phyloP scores from a whole-genome alignment of 2,797 vertebrate species.

The Eupleurogrammus muticus region DNA sequence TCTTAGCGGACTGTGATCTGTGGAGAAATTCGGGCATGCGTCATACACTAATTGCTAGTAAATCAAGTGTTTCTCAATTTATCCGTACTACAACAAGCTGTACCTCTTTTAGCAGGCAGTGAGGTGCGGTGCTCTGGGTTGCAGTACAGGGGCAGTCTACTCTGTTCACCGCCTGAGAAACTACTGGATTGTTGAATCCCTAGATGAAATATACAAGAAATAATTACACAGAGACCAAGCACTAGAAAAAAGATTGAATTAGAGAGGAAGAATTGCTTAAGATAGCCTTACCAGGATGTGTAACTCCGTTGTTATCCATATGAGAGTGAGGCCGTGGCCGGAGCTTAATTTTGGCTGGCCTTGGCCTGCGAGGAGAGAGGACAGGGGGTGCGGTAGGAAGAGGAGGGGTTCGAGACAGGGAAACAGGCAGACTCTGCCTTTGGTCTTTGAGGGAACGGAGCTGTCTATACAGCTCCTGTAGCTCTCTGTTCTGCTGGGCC shows the following conservation, averaged over 20 bases:
- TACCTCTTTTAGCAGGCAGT: constrained; percentile 75
- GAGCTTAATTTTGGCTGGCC: constrained; percentile 88
- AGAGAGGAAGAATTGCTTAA: background rate
- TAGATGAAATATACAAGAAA: constrained; percentile 48
- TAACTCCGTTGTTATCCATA: constrained; percentile 88
- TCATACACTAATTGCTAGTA: constrained; percentile 2
- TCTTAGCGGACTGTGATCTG: constrained; percentile 82
- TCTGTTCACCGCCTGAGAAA: constrained; percentile 80
- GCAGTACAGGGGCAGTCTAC: constrained; percentile 62
- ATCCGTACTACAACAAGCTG: background rate
- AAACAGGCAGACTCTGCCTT: constrained; percentile 82
- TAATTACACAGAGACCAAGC: background rate
- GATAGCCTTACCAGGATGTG: constrained; percentile 75
- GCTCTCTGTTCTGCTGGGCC: constrained; percentile 91
- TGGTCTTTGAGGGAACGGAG: constrained; percentile 88
- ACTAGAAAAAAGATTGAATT: background rate
- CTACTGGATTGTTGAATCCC: constrained; percentile 81
- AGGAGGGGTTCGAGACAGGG: constrained; percentile 74
- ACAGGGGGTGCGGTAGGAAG: constrained; percentile 73
- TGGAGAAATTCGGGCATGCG: constrained; percentile 1
- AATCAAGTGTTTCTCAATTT: background rate
- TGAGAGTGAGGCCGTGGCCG: constrained; percentile 88
- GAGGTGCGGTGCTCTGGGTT: constrained; percentile 66
- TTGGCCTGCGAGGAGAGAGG: constrained; percentile 88
- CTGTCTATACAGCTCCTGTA: constrained; percentile 90